Percentiles rank a stretch among this genome's conserved stretches.
Evolutionary conservation across 2,888 invertebrate genomes (phyloP).

Genomic region (Ceriagrion tenellum): DNA sequence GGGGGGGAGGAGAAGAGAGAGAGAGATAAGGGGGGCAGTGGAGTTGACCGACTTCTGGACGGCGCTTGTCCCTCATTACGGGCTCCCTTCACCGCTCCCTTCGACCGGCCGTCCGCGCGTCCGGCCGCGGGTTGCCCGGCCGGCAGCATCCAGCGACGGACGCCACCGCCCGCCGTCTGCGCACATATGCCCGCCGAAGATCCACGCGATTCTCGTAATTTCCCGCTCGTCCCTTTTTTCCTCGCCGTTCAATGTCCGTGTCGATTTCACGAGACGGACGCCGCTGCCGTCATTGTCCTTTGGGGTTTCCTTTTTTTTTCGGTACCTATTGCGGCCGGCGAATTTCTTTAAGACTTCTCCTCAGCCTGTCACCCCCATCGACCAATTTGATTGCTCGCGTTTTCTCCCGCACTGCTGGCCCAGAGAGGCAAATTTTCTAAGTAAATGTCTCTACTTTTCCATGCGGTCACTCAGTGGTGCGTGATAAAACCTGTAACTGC

Average conservation of each 20-base stretch:
- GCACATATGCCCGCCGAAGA: not conserved
- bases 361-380: no score
- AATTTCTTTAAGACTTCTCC: not conserved
- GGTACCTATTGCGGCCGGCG: not conserved
- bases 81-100: not conserved
- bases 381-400: not conserved
- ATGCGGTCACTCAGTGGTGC: no score
- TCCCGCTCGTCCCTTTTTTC: conserved; percentile 10
- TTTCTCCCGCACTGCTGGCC: not conserved
- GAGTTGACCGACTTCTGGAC: conserved; percentile 66
- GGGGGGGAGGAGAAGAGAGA: not conserved
- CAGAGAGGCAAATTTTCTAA: no score
- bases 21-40: conserved; percentile 56
- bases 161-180: not conserved
- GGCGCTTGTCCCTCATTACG: conserved; percentile 59
- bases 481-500: no score
- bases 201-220: not conserved
- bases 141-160: not conserved
- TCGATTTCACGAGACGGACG: not conserved
- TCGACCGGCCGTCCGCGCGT: conserved; percentile 11
- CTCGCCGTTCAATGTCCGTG: not conserved
- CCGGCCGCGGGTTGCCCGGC: not conserved
- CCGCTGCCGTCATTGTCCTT: not conserved
- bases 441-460: no score
- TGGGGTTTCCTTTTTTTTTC: not conserved